Percentiles rank a stretch among this genome's conserved stretches.
Evolutionary conservation across 2,888 invertebrate species (phyloP).

Genomic region (Phyto melanocephala): DNA sequence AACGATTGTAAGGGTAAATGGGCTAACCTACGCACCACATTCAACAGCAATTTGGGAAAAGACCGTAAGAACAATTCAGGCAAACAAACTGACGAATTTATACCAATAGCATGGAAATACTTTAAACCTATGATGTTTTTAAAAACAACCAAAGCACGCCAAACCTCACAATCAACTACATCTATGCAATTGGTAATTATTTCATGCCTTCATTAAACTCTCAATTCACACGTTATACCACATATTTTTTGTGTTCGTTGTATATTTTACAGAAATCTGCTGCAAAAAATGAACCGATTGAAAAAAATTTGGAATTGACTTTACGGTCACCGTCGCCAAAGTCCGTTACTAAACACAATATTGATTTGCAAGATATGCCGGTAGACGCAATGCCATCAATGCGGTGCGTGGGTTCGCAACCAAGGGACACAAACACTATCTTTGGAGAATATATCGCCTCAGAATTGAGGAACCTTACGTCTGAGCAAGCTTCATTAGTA

Average conservation of each 20-base stretch:
- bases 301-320: background rate
- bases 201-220: background rate
- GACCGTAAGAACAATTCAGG: conserved; percentile 31
- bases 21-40: conserved; percentile 48
- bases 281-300: background rate
- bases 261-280: conserved; percentile 7
- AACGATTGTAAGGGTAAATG: conserved; percentile 61
- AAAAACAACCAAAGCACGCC: conserved; percentile 2
- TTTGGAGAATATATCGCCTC: background rate
- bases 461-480: background rate
- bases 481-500: background rate
- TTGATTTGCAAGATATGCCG: background rate
- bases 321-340: background rate
- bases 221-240: too few relatives aligned
- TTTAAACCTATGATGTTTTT: conserved; percentile 55
- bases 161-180: background rate
- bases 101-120: conserved; percentile 47
- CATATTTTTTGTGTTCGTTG: background rate
- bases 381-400: conserved; percentile 12
- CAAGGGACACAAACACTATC: background rate
- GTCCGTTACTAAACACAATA: background rate
- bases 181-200: background rate
- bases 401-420: background rate
- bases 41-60: conserved; percentile 52
- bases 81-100: conserved; percentile 12